These are phyloP conservation scores for Pogonus chalceus DNA, from an alignment of 1,140 invertebrate species.

Conservation along the genomic window DNA sequence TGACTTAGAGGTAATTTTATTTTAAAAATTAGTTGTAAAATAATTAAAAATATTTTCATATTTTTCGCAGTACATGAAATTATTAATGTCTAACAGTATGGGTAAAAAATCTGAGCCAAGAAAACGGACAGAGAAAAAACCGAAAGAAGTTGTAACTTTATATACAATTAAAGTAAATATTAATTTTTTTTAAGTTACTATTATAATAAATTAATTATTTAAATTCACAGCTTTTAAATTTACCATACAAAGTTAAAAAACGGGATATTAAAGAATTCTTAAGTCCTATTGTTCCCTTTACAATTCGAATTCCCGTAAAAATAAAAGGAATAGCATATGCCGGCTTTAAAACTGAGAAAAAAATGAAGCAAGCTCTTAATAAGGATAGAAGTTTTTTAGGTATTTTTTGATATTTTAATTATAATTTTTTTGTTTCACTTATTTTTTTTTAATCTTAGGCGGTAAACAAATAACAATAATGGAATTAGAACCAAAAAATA, in stretches of 20 bases:
- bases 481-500: conserved; percentile 41
- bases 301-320: conserved; percentile 67
- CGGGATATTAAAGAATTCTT: conserved; percentile 79
- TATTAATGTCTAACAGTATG: conserved; percentile 39
- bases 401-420: conserved; percentile 37
- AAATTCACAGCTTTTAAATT: conserved; percentile 14
- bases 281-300: conserved; percentile 62
- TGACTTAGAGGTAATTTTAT: conserved; percentile 53
- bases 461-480: conserved; percentile 55
- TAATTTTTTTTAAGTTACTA: conserved; percentile 5
- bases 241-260: conserved; percentile 64
- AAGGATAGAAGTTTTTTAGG: conserved; percentile 82
- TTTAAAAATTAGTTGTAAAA: conserved; percentile 10
- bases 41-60: neutral
- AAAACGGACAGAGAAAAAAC: conserved; percentile 27
- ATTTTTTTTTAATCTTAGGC: conserved; percentile 34
- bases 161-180: conserved; percentile 47
- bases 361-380: conserved; percentile 68
- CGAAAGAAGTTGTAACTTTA: conserved; percentile 35
- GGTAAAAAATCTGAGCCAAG: conserved; percentile 24
- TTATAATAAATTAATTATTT: conserved; percentile 11
- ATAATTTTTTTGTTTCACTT: conserved; percentile 12
- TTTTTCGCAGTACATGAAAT: conserved; percentile 49
- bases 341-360: conserved; percentile 74
- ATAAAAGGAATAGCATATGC: conserved; percentile 82